Conservation (phyloP, 2,797 vertebrate species). For the Dryobates pubescens region DNA sequence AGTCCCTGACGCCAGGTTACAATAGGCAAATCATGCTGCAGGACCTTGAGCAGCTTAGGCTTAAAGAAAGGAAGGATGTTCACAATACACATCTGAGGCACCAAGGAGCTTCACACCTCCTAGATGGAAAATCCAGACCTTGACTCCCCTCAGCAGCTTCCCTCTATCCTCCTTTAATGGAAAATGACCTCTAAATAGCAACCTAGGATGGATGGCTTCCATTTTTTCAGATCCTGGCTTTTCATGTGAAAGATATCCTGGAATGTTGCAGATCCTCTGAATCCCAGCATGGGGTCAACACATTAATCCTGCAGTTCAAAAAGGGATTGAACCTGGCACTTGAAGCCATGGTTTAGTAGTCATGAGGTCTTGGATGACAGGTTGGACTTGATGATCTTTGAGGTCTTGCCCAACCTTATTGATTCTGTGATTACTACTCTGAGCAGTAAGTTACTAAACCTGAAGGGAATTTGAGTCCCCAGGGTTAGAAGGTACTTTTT, state of each 20-base stretch:
- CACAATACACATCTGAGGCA: background rate
- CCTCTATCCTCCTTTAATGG: background rate
- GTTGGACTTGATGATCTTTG: too few species aligned
- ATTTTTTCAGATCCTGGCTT: background rate
- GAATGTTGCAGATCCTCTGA: background rate
- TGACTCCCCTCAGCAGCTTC: background rate
- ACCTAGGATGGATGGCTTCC: background rate
- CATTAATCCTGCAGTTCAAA: background rate
- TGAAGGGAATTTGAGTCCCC: background rate
- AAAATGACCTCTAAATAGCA: background rate
- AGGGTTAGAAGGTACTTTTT: background rate
- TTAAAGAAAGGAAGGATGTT: conserved; percentile 32
- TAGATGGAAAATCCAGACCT: background rate
- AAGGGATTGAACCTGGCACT: too few species aligned
- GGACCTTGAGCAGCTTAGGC: background rate
- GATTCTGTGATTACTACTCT: background rate
- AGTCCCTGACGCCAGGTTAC: background rate
- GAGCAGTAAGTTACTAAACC: background rate
- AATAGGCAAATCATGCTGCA: background rate
- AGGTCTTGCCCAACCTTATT: too few species aligned
- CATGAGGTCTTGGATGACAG: too few species aligned
- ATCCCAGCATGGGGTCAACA: background rate
- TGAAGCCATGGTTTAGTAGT: too few species aligned
- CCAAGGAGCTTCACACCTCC: background rate
- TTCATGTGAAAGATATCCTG: background rate